A percentile compares a stretch with the other conserved stretches of the same genome.
phyloP scores from a whole-genome alignment of 92 coral and sea anemone species.

The Epizoanthus scotinus region DNA sequence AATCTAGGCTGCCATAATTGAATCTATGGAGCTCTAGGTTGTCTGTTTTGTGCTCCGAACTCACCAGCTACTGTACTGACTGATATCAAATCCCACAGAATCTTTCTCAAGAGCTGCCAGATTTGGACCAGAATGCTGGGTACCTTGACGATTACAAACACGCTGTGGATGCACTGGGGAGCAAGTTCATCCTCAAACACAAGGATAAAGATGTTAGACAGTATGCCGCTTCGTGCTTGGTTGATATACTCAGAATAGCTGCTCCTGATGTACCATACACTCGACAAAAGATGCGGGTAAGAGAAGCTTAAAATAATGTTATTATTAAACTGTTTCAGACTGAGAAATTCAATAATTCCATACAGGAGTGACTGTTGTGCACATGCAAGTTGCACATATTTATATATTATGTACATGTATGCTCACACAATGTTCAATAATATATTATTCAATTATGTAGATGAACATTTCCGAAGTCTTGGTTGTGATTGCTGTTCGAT shows the following conservation, averaged over 20 bases:
- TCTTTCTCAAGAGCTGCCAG: constrained; percentile 73
- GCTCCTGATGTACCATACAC: constrained; percentile 92
- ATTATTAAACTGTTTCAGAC: too few relatives aligned
- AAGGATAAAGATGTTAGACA: constrained; percentile 84
- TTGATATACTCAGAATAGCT: constrained; percentile 80
- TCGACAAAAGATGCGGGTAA: constrained; percentile 64
- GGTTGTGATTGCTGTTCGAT: too few relatives aligned
- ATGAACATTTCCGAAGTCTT: too few relatives aligned
- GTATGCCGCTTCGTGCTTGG: constrained; percentile 87
- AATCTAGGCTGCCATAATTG: too few relatives aligned
- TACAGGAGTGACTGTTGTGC: too few relatives aligned
- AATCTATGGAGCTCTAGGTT: too few relatives aligned
- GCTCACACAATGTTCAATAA: too few relatives aligned
- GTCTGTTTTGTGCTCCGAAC: too few relatives aligned
- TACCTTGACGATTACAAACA: constrained; percentile 48
- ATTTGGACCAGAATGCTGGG: constrained; percentile 57
- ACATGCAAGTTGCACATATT: too few relatives aligned
- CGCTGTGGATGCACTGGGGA: constrained; percentile 65
- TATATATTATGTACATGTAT: too few relatives aligned
- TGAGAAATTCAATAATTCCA: too few relatives aligned
- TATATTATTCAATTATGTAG: too few relatives aligned
- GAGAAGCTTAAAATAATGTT: not conserved
- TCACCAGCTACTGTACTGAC: not conserved
- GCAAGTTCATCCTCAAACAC: constrained; percentile 76
- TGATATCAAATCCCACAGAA: constrained; percentile 46